Base-by-base conservation (phyloP, 2,113 vertebrate species). In the Gadus chalcogrammus region DNA sequence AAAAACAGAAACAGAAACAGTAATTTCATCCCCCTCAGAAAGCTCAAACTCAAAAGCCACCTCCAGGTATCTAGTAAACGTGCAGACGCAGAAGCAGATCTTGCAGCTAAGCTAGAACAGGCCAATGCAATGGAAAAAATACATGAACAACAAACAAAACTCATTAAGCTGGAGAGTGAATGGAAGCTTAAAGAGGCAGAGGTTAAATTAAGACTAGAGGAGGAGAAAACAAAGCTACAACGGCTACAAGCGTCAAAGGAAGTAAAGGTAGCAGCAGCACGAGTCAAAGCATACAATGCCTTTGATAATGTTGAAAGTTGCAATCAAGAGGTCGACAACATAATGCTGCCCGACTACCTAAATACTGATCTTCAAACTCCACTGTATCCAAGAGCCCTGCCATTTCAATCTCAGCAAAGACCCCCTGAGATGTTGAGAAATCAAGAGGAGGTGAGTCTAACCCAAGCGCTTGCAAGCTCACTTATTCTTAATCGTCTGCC, bases 211-310 rank as follows among this genome's bases (percentile, higher is more conserved):
- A 70, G 38, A 15, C 8, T 11, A 58, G 12, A 58, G n/a, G 55
- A 58, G 16, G 69, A 75, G 31, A 68, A 60, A 65, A 42, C n/a
- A 56, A 68, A 38, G 11, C 60, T 80, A 5, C 67, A 69, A n/a
- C 65, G 70, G 76, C 15, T 85, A 70, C 65, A 83, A 61, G 72
- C 64, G 69, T 63, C 48, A 5, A 72, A 60, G 0, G 76, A 84
- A 0, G 67, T 82, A 1, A 48, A 55, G 7, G 22, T 78, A 76
- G 81, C 80, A 53, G 69, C 80, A 81, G 81, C 75, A 35, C n/a
- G 65, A 0, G 76, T 85, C 9, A 72, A 27, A 52, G 73, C 28
- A 18, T 82, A 75, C 15, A 15, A 72, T 3, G 27, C 17, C 28
- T 65, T 63, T 75, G 78, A 85, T 18, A 38, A 20, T n/a, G 68